phyloP scores from a whole-genome alignment of 1,140 invertebrate species.

The Subanguina moxae region DNA sequence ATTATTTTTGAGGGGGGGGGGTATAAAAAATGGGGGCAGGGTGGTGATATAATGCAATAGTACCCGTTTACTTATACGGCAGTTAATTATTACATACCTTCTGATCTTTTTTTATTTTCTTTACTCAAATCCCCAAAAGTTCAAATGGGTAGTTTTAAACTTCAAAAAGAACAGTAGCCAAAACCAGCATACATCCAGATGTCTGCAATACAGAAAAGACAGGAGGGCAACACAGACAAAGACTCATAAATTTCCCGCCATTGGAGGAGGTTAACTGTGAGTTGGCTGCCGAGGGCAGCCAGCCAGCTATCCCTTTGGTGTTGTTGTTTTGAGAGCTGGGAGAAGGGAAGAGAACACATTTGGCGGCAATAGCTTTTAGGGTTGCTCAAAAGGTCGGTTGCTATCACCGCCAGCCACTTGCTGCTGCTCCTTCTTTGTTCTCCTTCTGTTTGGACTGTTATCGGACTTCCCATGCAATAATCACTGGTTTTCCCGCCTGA shows the following conservation, averaged over 20 bases:
- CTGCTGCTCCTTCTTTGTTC: not conserved
- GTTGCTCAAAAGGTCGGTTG: not conserved
- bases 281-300: not conserved
- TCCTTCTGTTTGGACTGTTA: not conserved
- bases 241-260: constrained; percentile 5
- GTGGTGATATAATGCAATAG: too few relatives aligned
- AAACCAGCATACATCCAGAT: not conserved
- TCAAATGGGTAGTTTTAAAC: not conserved
- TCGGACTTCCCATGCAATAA: not conserved
- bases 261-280: not conserved
- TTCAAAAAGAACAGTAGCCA: not conserved
- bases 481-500: not conserved
- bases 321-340: not conserved
- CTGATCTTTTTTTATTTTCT: too few relatives aligned
- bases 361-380: not conserved
- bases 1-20: too few relatives aligned
- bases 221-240: not conserved
- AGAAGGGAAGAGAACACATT: not conserved
- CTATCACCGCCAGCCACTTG: not conserved
- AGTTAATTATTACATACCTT: too few relatives aligned
- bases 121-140: too few relatives aligned
- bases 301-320: not conserved
- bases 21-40: too few relatives aligned
- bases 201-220: not conserved
- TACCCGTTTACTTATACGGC: too few relatives aligned